phyloP scores from a whole-genome alignment of 2,113 vertebrate genomes.

The Stegostoma tigrinum region DNA sequence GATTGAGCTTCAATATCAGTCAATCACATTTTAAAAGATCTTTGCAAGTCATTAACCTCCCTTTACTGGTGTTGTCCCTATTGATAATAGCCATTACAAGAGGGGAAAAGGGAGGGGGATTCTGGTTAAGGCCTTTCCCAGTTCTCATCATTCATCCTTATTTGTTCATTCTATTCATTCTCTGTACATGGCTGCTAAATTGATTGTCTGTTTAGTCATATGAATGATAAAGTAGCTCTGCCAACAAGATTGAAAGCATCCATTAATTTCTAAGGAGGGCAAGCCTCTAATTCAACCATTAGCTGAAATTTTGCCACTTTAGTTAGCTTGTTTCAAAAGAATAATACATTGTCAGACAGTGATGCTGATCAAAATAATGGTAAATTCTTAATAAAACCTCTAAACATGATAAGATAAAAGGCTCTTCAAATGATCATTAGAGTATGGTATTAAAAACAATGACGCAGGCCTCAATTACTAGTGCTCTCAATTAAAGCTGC shows the following conservation, averaged over 20 bases:
- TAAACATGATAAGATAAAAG: neutral
- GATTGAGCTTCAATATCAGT: conserved; percentile 89
- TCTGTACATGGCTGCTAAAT: conserved; percentile 86
- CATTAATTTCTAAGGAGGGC: conserved; percentile 66
- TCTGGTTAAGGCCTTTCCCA: conserved; percentile 69
- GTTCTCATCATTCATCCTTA: conserved; percentile 90
- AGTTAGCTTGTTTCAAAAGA: neutral
- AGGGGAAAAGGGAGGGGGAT: conserved; percentile 66
- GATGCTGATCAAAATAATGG: neutral
- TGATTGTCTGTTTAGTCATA: conserved; percentile 95
- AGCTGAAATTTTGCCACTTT: conserved; percentile 35
- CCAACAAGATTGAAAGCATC: conserved; percentile 69
- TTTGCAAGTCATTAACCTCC: conserved; percentile 96
- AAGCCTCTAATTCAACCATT: conserved; percentile 53
- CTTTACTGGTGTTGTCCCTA: conserved; percentile 87
- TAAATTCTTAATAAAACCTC: neutral
- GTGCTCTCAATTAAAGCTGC: conserved; percentile 3
- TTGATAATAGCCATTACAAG: conserved; percentile 93
- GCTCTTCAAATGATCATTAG: neutral
- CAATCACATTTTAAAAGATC: conserved; percentile 92
- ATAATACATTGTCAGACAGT: neutral
- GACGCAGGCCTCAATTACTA: neutral
- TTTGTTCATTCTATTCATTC: conserved; percentile 88
- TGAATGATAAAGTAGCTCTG: conserved; percentile 84
- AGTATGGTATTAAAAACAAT: neutral